Evolutionary conservation across 2,797 vertebrate genomes (phyloP), one percentile per base, ranked within the genome.

Genomic region (Pipistrellus nathusii): DNA sequence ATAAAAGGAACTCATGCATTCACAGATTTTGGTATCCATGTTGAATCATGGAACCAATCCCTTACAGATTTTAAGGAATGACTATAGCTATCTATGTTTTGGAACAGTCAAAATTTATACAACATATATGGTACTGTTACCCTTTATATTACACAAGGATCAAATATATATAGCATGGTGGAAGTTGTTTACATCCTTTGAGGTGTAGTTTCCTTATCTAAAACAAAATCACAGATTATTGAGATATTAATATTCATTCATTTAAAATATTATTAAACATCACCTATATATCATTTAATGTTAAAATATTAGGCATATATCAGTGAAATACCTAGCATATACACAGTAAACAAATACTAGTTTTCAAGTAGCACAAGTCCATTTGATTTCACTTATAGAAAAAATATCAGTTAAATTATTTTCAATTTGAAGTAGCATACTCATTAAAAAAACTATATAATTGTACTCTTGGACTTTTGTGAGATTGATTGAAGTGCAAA

Each of bases 381-480:
- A 71, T 14, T 2, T 51, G 9, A 85, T 18, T 59, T 32, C 6
- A 51, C 41, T 84, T 83, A 76, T 73, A 3, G n/a, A 72, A 73
- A 66, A 32, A 68, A 44, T 17, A 62, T 8, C 1, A 75, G 27
- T 7, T 27, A n/a, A 59, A 35, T 77, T 83, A 59, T 80, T 88
- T 94, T 93, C 38, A 55, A 62, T 84, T 69, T 76, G 27, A 94
- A 93, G 27, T 68, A 77, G 2, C 30, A 80, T 66, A 27, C 32
- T 68, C 9, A 64, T 17, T 93, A n/a, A 55, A 44, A 75, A 75
- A 91, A 41, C 8, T 69, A 12, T 44, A n/a, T 81, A 78, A 11
- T 18, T 55, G 1, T 55, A 71, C 66, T 75, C 12, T 38, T 59
- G 5, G 38, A 78, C 35, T 75, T 87, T 75, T 93, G 25, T 64